Conservation (phyloP, 2,888 invertebrate species). For the Cyaniris semiargus region DNA sequence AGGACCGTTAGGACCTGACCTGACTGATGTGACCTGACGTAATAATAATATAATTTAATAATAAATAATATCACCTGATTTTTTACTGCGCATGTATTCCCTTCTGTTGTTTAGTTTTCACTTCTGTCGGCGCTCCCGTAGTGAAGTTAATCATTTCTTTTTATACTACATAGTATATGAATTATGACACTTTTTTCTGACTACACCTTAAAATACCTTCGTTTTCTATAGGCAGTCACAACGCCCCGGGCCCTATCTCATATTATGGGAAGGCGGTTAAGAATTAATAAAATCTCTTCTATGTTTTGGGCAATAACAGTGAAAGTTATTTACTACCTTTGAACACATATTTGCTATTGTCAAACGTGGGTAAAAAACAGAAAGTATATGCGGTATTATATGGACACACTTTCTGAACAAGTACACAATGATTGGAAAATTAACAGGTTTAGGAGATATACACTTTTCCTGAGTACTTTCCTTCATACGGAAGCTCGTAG, state of each 20-base stretch:
- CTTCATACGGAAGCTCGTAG: neutral
- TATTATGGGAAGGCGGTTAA: neutral
- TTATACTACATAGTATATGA: no score
- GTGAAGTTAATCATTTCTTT: no score
- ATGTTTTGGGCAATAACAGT: neutral
- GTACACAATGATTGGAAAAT: conserved; percentile 16
- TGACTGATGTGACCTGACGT: no score
- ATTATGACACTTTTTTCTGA: neutral
- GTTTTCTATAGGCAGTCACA: neutral
- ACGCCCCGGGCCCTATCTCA: neutral
- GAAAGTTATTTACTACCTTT: neutral
- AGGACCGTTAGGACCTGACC: no score
- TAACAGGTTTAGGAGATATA: neutral
- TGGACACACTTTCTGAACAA: conserved; percentile 22
- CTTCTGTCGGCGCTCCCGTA: no score
- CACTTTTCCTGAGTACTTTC: no score
- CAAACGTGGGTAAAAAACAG: conserved; percentile 19
- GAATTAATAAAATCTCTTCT: neutral
- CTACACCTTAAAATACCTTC: neutral
- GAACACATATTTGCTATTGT: conserved; percentile 2
- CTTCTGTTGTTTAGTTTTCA: no score
- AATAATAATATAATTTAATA: no score
- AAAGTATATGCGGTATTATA: neutral
- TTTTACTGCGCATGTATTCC: no score
- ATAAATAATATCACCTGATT: no score